Evolutionary conservation across 2,888 invertebrate species (phyloP).

Genomic region (Temnothorax ravouxi): DNA sequence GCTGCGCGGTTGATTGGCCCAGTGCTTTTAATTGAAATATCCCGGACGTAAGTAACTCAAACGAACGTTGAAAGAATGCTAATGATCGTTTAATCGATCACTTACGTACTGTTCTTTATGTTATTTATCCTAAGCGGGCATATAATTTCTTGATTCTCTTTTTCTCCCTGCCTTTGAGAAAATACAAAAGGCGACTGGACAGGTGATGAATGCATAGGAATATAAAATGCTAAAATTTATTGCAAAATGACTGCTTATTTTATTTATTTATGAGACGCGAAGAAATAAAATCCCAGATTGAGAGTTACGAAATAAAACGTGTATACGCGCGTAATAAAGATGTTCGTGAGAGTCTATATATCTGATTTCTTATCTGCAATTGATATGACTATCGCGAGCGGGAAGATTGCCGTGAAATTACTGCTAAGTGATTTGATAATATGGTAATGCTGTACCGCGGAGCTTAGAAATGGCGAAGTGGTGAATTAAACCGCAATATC

Average conservation of each 20-base stretch:
- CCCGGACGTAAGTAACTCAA: conserved; percentile 73
- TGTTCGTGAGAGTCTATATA: background rate
- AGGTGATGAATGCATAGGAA: background rate
- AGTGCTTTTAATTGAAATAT: conserved; percentile 77
- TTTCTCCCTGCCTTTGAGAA: background rate
- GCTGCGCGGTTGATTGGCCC: conserved; percentile 77
- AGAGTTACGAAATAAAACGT: background rate
- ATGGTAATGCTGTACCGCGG: background rate
- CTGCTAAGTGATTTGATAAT: conserved; percentile 45
- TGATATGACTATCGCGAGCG: conserved; percentile 41
- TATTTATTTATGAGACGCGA: no score
- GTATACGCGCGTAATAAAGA: conserved; percentile 8
- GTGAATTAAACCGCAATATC: conserved; percentile 7
- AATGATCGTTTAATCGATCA: conserved; percentile 21
- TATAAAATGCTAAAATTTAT: background rate
- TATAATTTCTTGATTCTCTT: background rate
- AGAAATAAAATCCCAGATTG: background rate
- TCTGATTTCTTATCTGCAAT: conserved; percentile 36
- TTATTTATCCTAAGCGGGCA: background rate
- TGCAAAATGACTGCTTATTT: background rate
- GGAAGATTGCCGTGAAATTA: conserved; percentile 38
- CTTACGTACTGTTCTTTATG: background rate
- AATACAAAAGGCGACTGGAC: background rate
- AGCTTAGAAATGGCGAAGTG: background rate
- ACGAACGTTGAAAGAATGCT: conserved; percentile 63